Evolutionary conservation across 2,113 vertebrate species (phyloP).

Genomic region (Sebastes fasciatus): DNA sequence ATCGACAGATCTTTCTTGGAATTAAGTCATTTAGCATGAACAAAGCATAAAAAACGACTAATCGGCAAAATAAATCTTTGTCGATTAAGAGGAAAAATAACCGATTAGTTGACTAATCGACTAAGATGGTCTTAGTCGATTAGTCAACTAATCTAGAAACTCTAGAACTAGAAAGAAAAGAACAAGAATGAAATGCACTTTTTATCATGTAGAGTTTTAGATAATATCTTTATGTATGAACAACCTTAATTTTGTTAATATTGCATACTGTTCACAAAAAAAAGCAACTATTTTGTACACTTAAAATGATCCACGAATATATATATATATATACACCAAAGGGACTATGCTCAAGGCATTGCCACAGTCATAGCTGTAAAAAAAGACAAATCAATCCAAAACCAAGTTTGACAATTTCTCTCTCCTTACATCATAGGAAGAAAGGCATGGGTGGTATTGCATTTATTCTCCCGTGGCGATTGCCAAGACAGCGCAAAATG

Average conservation of each 20-base stretch:
- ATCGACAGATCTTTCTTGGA: too few species aligned
- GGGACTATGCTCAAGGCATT: neutral
- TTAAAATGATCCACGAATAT: neutral
- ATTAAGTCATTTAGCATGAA: too few species aligned
- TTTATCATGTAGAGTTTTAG: too few species aligned
- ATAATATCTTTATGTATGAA: neutral
- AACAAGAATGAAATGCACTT: neutral
- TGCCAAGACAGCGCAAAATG: conserved; percentile 12
- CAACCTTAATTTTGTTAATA: neutral
- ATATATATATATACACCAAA: neutral
- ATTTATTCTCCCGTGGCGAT: neutral
- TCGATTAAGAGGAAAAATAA: too few species aligned
- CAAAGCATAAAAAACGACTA: too few species aligned
- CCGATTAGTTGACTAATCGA: too few species aligned
- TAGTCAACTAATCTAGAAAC: too few species aligned
- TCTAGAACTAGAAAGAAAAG: neutral
- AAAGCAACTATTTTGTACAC: neutral
- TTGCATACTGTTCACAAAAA: neutral
- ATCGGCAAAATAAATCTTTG: too few species aligned
- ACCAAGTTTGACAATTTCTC: neutral
- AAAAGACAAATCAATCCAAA: neutral
- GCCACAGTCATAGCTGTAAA: neutral
- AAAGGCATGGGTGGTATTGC: neutral
- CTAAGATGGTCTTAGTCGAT: too few species aligned
- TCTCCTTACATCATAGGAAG: neutral